A percentile compares a stretch with the other conserved stretches of the same genome.
These are phyloP conservation scores for Littorina saxatilis DNA, from an alignment of 1,140 invertebrate species.

Conservation along the genomic window DNA sequence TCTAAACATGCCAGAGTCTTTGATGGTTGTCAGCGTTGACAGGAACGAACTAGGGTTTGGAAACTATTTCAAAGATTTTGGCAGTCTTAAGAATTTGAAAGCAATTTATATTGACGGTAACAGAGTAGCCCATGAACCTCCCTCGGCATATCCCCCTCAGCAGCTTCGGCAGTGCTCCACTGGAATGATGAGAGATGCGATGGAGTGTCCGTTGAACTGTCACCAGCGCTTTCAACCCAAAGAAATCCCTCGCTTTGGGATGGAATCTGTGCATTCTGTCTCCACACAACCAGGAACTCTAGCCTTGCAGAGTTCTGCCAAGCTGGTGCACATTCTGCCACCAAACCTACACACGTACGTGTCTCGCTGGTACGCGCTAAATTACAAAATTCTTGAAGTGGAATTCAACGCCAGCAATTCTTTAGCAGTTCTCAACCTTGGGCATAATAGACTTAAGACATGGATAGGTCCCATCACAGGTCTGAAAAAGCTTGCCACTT, in stretches of 20 bases:
- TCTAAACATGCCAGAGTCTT: slow-evolving; percentile 16
- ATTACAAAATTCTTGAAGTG: slow-evolving; percentile 5
- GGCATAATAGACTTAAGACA: slow-evolving; percentile 16
- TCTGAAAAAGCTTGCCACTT: slow-evolving; percentile 7
- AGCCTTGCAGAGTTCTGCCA: too few relatives aligned
- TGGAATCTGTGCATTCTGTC: too few relatives aligned
- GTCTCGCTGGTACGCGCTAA: slow-evolving; percentile 30
- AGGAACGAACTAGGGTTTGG: slow-evolving; percentile 9
- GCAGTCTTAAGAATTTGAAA: not conserved
- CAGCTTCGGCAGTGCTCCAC: not conserved
- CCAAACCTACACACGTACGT: slow-evolving; percentile 32
- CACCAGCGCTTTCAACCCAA: too few relatives aligned
- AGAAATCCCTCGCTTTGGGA: too few relatives aligned
- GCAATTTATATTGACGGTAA: not conserved
- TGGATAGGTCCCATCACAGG: slow-evolving; percentile 39
- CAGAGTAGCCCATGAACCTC: not conserved
- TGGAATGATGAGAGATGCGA: too few relatives aligned
- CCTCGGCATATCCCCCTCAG: not conserved
- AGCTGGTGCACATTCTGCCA: slow-evolving; percentile 6
- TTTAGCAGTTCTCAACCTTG: not conserved
- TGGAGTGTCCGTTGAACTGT: too few relatives aligned
- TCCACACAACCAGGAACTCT: too few relatives aligned
- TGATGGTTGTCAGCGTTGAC: not conserved
- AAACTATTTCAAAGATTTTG: slow-evolving; percentile 13
- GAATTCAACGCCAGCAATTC: slow-evolving; percentile 14